Base-by-base conservation (phyloP, 2,888 invertebrate genomes). In the Molorchus minor region DNA sequence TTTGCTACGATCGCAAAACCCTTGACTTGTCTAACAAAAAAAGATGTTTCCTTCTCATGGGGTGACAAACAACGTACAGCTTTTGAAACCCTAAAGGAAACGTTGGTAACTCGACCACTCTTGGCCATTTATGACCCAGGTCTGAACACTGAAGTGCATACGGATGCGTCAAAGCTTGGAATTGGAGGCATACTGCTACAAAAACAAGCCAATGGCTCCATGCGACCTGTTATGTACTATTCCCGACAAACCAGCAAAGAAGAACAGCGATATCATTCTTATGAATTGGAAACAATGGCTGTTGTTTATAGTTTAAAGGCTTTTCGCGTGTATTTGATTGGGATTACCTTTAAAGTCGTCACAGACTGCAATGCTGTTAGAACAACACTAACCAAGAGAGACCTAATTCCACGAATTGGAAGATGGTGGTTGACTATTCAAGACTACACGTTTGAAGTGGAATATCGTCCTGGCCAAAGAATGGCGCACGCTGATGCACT, bases 201-300 rank as follows among this genome's bases (percentile, higher is more conserved):
- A 62, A 47, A 47, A 56, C 65, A 71, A 46, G 17, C 10, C 3
- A 65, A 70, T 10, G 61, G 55, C n/a, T 54, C 38, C 2, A 20
- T 62, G 19, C 64, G 71, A 15, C 69, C 69, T 5, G 66, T 78
- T 3, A 62, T 65, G 3, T 78, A 74, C 55, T 69, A 67, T 36
- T 60, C 57, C 25, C 43, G 60, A 20, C 38, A 40, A 2, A 63
- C 63, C n/a, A n/a, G n/a, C n/a, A n/a, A n/a, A n/a, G n/a, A n/a
- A n/a, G n/a, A n/a, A n/a, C n/a, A n/a, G n/a, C n/a, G n/a, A n/a
- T n/a, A n/a, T n/a, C n/a, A n/a, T n/a, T n/a, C n/a, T n/a, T n/a
- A n/a, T n/a, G n/a, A n/a, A n/a, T n/a, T n/a, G n/a, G n/a, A n/a
- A n/a, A n/a, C n/a, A n/a, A n/a, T n/a, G n/a, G n/a, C n/a, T n/a